Percentiles rank a stretch among this genome's conserved stretches.
Conservation (phyloP, 92 coral and sea anemone genomes). For the Heteractis magnifica region DNA sequence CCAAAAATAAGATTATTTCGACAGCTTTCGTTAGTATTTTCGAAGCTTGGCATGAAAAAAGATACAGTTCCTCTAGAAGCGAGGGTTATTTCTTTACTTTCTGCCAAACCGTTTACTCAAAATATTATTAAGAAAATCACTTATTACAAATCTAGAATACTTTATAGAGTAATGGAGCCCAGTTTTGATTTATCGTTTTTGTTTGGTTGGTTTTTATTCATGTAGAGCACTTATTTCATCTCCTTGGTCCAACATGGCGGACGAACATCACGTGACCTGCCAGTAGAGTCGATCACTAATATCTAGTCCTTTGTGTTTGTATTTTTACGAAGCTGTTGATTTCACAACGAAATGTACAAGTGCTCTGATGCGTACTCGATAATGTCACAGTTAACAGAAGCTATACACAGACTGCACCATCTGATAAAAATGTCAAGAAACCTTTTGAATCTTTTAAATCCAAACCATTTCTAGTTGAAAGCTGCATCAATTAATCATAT, state of each 20-base stretch:
- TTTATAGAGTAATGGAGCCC: too few relatives aligned
- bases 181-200: too few relatives aligned
- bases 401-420: slow-evolving; percentile 15
- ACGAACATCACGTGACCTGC: not conserved
- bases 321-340: not conserved
- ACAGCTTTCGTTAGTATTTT: too few relatives aligned
- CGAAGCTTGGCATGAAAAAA: too few relatives aligned
- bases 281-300: not conserved
- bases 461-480: not conserved
- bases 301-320: not conserved
- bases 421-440: slow-evolving; percentile 18
- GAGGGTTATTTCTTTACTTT: too few relatives aligned
- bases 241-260: not conserved
- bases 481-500: not conserved
- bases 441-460: not conserved
- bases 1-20: not conserved
- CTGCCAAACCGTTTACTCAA: too few relatives aligned
- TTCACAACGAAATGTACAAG: not conserved
- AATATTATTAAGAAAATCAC: too few relatives aligned
- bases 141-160: too few relatives aligned
- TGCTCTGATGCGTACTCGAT: not conserved
- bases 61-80: too few relatives aligned
- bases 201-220: too few relatives aligned
- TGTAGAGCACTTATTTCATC: too few relatives aligned
- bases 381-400: not conserved